Conservation (phyloP, 2,113 vertebrate genomes). For the Pteropus alecto region DNA sequence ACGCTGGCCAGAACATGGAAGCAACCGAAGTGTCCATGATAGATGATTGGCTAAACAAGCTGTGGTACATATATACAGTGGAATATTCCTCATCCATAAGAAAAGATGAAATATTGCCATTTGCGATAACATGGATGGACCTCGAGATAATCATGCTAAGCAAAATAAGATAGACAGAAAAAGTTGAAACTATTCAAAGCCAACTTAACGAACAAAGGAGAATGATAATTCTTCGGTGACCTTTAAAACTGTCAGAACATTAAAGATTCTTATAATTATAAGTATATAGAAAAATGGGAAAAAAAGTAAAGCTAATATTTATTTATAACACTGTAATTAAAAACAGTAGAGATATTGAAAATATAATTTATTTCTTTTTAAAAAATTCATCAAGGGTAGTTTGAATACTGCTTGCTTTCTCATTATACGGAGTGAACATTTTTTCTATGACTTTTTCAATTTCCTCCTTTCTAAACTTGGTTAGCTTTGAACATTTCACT, state of each 20-base stretch:
- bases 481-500: background rate
- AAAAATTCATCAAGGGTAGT: background rate
- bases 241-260: background rate
- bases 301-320: background rate
- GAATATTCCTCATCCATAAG: too few relatives aligned
- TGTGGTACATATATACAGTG: too few relatives aligned
- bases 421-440: background rate
- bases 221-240: background rate
- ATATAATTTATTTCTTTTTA: background rate
- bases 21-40: too few relatives aligned
- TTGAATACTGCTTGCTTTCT: background rate
- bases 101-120: too few relatives aligned
- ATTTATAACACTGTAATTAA: background rate
- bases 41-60: too few relatives aligned
- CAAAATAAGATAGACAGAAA: too few relatives aligned
- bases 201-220: background rate
- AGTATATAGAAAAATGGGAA: background rate
- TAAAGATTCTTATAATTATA: background rate
- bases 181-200: background rate
- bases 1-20: too few relatives aligned
- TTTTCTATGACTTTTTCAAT: background rate
- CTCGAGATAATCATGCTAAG: too few relatives aligned
- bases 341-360: background rate
- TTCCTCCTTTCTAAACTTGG: background rate
- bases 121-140: too few relatives aligned